Base-by-base conservation (phyloP, 30 jellyfish, hydroid and myxozoan genomes). In the Turritopsis dohrnii region DNA sequence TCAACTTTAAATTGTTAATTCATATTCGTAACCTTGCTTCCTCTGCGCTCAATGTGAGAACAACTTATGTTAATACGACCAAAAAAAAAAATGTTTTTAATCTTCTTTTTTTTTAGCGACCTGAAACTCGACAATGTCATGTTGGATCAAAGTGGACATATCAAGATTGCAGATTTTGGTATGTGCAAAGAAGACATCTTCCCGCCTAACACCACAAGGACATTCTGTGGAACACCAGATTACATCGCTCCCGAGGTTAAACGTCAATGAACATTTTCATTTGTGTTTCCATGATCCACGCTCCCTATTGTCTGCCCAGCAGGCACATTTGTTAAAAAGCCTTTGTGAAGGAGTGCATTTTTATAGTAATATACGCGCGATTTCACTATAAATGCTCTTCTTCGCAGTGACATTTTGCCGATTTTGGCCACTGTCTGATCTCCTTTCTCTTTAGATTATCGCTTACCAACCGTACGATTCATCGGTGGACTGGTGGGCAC, bases 401-500 rank as follows among this genome's bases (percentile, higher is more conserved):
- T n/a, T n/a, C n/a, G n/a, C n/a, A n/a, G n/a, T n/a, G n/a, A n/a
- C n/a, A n/a, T n/a, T n/a, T n/a, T n/a, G n/a, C n/a, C n/a, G n/a
- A n/a, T n/a, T n/a, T n/a, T n/a, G n/a, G n/a, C n/a, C n/a, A n/a
- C n/a, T n/a, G n/a, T n/a, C n/a, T n/a, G n/a, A n/a, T n/a, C n/a
- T n/a, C 27, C n/a, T 21, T 71, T 30, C 28, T 84, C 74, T 85
- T 84, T 73, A 93, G 98, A 93, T 93, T 9, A 93, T 93, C 54
- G 98, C 98, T 8, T 93, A 93, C 66, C 98, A 93, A 60, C 98
- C 98, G 7, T 93, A 93, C 54, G 96, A 89, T n/a, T 81, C 98
- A 1, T 84, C 97, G 69, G 98, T 93, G 1, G 98, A 93, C 74
- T 93, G 98, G 98, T 93, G 98, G 98, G 98, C 98, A 52, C 93